These are phyloP conservation scores for Spisula subtruncata DNA, from an alignment of 2,888 invertebrate species.

Conservation along the genomic window DNA sequence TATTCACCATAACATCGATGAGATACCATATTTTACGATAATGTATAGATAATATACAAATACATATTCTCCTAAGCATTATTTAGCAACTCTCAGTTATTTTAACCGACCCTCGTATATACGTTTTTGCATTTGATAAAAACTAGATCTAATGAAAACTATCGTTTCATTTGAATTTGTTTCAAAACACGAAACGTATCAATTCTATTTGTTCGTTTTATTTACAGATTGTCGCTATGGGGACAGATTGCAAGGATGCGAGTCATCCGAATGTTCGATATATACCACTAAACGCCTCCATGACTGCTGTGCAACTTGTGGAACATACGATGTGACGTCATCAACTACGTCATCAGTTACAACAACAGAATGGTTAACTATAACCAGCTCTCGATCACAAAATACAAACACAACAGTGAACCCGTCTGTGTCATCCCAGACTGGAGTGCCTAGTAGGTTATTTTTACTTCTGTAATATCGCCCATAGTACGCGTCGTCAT, in stretches of 20 bases:
- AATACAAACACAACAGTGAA: neutral
- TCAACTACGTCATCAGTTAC: neutral
- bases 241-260: conserved; percentile 33
- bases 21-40: too few relatives aligned
- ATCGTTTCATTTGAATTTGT: too few relatives aligned
- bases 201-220: neutral
- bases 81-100: too few relatives aligned
- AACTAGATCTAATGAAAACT: too few relatives aligned
- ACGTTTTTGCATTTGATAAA: too few relatives aligned
- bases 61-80: too few relatives aligned
- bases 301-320: conserved; percentile 50
- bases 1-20: too few relatives aligned
- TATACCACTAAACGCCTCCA: conserved; percentile 36
- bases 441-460: neutral
- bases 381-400: neutral
- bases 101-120: too few relatives aligned
- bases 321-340: neutral
- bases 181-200: too few relatives aligned
- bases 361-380: neutral
- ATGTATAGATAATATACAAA: too few relatives aligned
- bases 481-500: neutral
- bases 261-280: neutral
- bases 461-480: too few relatives aligned
- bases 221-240: conserved; percentile 48
- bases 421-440: neutral